Conservation (phyloP, 2,797 vertebrate genomes). For the Lepus townsendii region DNA sequence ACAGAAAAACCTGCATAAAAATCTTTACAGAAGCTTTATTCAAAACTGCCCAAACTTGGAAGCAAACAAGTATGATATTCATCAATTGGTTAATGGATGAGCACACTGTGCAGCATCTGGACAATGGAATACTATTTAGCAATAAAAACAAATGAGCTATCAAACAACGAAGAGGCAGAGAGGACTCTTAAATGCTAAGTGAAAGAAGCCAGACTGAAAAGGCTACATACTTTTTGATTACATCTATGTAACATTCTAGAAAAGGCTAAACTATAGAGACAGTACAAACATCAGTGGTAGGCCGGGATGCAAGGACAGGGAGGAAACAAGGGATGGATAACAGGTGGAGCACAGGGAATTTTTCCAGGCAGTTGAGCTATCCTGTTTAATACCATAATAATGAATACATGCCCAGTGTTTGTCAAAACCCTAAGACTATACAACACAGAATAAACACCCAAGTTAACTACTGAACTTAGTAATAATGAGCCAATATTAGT, state of each 20-base stretch:
- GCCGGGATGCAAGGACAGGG: neutral
- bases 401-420: neutral
- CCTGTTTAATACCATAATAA: neutral
- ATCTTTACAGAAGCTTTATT: neutral
- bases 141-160: slow-evolving; percentile 41
- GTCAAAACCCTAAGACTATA: neutral
- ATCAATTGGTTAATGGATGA: neutral
- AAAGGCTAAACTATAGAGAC: neutral
- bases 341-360: neutral
- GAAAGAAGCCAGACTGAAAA: slow-evolving; percentile 43
- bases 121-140: neutral
- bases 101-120: neutral
- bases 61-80: neutral
- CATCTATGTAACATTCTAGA: neutral
- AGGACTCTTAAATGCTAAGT: neutral
- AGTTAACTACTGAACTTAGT: neutral
- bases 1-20: neutral
- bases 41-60: neutral
- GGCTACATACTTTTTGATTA: neutral
- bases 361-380: neutral
- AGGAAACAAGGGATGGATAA: neutral
- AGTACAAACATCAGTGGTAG: neutral
- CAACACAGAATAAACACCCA: neutral
- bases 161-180: neutral
- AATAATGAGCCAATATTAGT: neutral